A percentile compares a stretch with the other conserved stretches of the same genome.
Evolutionary conservation across 2,797 vertebrate species (phyloP).

Genomic region (Sebastes steindachneri): DNA sequence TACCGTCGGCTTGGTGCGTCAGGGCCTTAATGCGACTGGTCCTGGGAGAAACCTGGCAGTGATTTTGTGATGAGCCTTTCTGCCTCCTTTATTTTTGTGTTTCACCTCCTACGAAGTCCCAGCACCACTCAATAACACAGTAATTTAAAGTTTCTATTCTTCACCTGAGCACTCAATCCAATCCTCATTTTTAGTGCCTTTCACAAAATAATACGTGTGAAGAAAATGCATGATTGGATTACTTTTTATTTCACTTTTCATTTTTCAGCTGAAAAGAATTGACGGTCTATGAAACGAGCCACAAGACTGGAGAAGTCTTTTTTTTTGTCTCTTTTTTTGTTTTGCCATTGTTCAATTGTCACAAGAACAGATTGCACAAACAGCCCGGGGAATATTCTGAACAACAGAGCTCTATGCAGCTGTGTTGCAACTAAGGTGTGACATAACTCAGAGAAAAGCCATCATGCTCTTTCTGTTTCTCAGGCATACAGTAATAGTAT

Average conservation of each 20-base stretch:
- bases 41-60: not conserved
- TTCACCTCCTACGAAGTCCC: not conserved
- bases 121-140: not conserved
- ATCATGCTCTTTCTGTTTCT: not conserved
- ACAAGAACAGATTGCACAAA: slow-evolving; percentile 39
- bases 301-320: not conserved
- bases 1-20: too few species aligned
- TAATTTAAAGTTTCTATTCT: not conserved
- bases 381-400: slow-evolving; percentile 26
- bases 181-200: not conserved
- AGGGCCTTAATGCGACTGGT: too few species aligned
- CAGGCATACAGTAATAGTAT: not conserved
- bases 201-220: not conserved
- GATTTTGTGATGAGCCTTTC: not conserved
- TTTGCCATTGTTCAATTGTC: slow-evolving; percentile 26
- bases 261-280: slow-evolving; percentile 4
- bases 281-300: not conserved
- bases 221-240: not conserved
- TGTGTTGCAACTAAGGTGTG: slow-evolving; percentile 25
- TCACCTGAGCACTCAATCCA: not conserved
- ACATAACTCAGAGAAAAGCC: slow-evolving; percentile 25
- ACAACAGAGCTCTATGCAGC: slow-evolving; percentile 30
- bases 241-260: not conserved
- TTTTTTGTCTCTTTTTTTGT: not conserved
- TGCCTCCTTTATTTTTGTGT: not conserved